Evolutionary conservation across 2,888 invertebrate genomes (phyloP).

Genomic region (Pseudolycoriella hygida): DNA sequence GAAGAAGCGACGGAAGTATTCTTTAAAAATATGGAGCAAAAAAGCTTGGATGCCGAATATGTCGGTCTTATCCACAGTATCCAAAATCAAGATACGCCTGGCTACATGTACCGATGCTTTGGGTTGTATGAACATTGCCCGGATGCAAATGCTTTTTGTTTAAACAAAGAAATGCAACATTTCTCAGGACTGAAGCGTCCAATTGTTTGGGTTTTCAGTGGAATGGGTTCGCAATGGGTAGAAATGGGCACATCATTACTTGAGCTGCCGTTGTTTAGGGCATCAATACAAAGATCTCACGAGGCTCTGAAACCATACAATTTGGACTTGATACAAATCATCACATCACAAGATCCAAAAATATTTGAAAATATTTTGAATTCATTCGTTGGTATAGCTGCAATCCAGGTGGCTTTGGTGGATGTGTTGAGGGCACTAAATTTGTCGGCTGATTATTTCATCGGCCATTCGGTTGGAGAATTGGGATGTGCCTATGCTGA

Average conservation of each 20-base stretch:
- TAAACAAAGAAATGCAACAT: conserved; percentile 37
- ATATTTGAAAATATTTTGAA: conserved; percentile 46
- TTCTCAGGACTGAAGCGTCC: conserved; percentile 46
- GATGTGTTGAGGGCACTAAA: conserved; percentile 43
- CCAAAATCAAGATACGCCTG: conserved; percentile 36
- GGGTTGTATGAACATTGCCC: conserved; percentile 30
- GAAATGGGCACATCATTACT: conserved; percentile 66
- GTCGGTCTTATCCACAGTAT: conserved; percentile 40
- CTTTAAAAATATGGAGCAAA: conserved; percentile 41
- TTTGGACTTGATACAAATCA: conserved; percentile 42
- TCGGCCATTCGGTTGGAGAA: conserved; percentile 89
- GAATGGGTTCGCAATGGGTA: conserved; percentile 81
- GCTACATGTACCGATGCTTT: conserved; percentile 62
- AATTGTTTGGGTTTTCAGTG: conserved; percentile 79
- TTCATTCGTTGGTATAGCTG: conserved; percentile 58
- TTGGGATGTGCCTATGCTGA: conserved; percentile 92
- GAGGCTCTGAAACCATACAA: conserved; percentile 38
- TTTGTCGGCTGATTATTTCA: conserved; percentile 52
- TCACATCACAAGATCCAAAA: conserved; percentile 41
- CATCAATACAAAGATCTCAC: conserved; percentile 45
- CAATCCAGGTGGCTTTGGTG: conserved; percentile 41
- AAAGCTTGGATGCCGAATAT: conserved; percentile 42
- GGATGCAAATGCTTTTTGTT: conserved; percentile 17
- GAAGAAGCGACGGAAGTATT: conserved; percentile 52
- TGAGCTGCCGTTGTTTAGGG: conserved; percentile 51